phyloP scores from a whole-genome alignment of 2,113 vertebrate genomes.

The Miniopterus natalensis region DNA sequence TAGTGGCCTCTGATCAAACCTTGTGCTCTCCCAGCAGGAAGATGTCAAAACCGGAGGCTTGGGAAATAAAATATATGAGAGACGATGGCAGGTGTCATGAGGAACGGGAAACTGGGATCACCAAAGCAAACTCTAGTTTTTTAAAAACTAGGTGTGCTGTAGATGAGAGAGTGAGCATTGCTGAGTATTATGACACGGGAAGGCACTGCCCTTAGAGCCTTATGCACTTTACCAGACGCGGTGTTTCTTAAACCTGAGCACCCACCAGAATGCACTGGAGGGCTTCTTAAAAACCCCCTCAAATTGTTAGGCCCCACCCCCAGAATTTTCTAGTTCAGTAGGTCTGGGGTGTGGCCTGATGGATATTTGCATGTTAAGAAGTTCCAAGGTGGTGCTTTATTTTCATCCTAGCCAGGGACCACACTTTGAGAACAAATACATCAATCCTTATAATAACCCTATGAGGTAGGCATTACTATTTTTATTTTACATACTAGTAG shows the following conservation, averaged over 20 bases:
- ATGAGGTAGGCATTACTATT: neutral
- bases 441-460: neutral
- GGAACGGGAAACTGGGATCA: neutral
- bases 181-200: neutral
- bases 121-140: slow-evolving; percentile 5
- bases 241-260: neutral
- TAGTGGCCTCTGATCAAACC: neutral
- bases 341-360: neutral
- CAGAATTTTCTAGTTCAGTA: neutral
- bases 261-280: neutral
- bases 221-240: neutral
- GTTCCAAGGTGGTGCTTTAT: neutral
- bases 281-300: neutral
- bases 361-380: neutral
- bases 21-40: slow-evolving; percentile 18
- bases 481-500: neutral
- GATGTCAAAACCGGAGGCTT: neutral
- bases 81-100: neutral
- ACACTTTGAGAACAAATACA: neutral
- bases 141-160: neutral
- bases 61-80: neutral
- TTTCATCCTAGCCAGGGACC: neutral
- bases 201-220: neutral
- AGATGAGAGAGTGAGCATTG: neutral
- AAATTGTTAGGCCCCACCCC: neutral